Base-by-base conservation (phyloP, 2,113 vertebrate species). In the Mastomys coucha region DNA sequence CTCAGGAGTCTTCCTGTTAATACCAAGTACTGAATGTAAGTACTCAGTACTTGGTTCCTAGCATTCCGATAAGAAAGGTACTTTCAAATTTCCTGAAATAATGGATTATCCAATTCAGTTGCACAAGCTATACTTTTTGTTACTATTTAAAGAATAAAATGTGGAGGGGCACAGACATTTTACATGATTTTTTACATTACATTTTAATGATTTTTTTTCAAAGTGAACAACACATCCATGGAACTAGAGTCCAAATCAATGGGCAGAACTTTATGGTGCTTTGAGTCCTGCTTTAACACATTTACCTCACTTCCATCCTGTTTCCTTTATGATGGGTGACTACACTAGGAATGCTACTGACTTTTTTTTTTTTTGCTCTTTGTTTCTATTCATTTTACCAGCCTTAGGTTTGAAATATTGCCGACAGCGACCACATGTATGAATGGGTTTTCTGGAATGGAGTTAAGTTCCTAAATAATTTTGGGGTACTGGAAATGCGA, bases 371-470 rank as follows among this genome's bases (percentile, higher is more conserved):
- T 65, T 24, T 65, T 65, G 63, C 14, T n/a, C 7, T 78, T 78
- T 49, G 22, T 96, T 77, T 93, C 19, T 87, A 13, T 88, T 93
- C 51, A 89, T 77, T 70, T 36, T 13, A 60, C 31, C 53, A 95
- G 67, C 5, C 91, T 89, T 93, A 67, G 58, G 33, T 92, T 92
- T 93, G 82, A 92, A n/a, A n/a, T n/a, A n/a, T n/a, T n/a, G n/a
- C n/a, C n/a, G n/a, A n/a, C n/a, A n/a, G n/a, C n/a, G n/a, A n/a
- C n/a, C n/a, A n/a, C n/a, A n/a, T n/a, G n/a, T n/a, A n/a, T n/a
- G n/a, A n/a, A n/a, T n/a, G n/a, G n/a, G n/a, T n/a, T n/a, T n/a
- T n/a, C n/a, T n/a, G n/a, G n/a, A n/a, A n/a, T n/a, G n/a, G n/a
- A n/a, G n/a, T n/a, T n/a, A n/a, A n/a, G n/a, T n/a, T n/a, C n/a